These are phyloP conservation scores for Brenthis hecate DNA, from an alignment of 2,888 invertebrate genomes.

Conservation along the genomic window DNA sequence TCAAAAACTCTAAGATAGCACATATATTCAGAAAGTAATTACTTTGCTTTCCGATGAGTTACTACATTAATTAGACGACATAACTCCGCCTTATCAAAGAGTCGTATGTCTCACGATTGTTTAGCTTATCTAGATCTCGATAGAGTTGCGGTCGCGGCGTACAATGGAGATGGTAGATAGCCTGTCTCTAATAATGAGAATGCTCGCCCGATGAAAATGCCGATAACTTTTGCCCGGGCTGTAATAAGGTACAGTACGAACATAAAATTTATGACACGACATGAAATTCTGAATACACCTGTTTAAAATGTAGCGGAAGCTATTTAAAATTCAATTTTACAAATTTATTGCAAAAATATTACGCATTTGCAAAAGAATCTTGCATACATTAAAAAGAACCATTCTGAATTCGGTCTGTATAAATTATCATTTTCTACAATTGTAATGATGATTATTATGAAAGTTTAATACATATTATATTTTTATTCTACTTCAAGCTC, in stretches of 20 bases:
- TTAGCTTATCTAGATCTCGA: constrained; percentile 27
- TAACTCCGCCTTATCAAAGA: constrained; percentile 16
- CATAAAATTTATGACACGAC: constrained; percentile 2
- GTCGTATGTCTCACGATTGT: constrained; percentile 26
- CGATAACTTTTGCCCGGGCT: constrained; percentile 22
- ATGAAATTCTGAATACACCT: background rate
- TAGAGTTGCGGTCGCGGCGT: constrained; percentile 18
- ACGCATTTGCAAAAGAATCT: too few species aligned
- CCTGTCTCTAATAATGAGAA: constrained; percentile 26
- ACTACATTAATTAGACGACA: constrained; percentile 14
- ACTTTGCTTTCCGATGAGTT: background rate
- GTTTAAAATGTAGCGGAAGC: background rate
- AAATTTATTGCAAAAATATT: background rate
- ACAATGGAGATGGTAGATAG: constrained; percentile 29
- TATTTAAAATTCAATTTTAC: constrained; percentile 1
- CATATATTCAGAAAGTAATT: background rate
- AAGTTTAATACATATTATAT: too few species aligned
- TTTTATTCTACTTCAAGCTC: too few species aligned
- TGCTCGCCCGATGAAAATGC: constrained; percentile 13
- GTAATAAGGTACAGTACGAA: constrained; percentile 8
- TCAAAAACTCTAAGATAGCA: background rate
- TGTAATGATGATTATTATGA: too few species aligned
- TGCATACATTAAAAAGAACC: too few species aligned
- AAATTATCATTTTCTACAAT: too few species aligned
- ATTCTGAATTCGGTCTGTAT: too few species aligned